Evolutionary conservation across 2,113 vertebrate genomes (phyloP).

Genomic region (Lanius ludovicianus): DNA sequence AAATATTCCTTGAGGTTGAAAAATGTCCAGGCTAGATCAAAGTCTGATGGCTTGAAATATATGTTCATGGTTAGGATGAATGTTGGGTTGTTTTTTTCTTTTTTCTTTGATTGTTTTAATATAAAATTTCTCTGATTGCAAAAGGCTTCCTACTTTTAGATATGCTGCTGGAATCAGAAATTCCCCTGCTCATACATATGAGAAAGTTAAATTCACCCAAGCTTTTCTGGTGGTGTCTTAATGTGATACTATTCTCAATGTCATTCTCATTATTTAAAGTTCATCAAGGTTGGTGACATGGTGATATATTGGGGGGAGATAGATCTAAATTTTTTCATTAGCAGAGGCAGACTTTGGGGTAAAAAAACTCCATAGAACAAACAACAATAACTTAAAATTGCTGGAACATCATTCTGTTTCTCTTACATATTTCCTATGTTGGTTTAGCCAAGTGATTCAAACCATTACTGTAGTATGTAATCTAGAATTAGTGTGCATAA

Average conservation of each 20-base stretch:
- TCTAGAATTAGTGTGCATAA: not conserved
- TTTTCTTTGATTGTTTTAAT: not conserved
- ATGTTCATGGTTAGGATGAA: not conserved
- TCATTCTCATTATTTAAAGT: not conserved
- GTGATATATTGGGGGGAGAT: not conserved
- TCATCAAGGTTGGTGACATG: not conserved
- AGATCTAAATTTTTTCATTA: not conserved
- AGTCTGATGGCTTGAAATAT: not conserved
- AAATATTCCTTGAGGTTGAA: slow-evolving; percentile 19
- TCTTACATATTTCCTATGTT: not conserved
- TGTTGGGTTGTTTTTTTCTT: not conserved
- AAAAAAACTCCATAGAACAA: not conserved
- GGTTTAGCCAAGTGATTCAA: not conserved
- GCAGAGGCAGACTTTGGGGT: not conserved
- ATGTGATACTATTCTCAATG: not conserved
- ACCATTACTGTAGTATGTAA: not conserved
- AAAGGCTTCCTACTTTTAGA: not conserved
- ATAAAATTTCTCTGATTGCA: not conserved
- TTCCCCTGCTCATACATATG: not conserved
- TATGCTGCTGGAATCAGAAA: not conserved
- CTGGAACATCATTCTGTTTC: not conserved
- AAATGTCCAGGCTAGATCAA: not conserved
- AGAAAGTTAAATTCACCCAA: not conserved
- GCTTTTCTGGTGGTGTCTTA: not conserved
- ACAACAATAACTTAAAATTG: not conserved